Evolutionary conservation across 2,888 invertebrate species (phyloP).

Genomic region (Seira musarum): DNA sequence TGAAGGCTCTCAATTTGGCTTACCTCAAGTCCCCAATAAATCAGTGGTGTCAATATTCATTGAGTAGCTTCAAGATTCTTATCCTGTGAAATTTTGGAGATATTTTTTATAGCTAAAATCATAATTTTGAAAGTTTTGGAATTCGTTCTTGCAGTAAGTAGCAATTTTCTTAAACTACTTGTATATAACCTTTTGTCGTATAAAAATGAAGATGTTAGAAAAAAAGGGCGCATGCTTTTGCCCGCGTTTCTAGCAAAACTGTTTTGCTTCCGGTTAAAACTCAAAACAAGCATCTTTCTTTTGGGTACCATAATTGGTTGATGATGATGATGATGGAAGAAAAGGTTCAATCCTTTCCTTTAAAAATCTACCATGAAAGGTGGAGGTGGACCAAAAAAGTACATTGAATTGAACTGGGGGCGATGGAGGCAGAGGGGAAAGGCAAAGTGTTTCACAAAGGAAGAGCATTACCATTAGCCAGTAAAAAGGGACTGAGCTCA

Average conservation of each 20-base stretch:
- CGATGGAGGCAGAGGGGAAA: background rate
- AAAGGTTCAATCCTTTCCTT: background rate
- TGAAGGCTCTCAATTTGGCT: too few relatives aligned
- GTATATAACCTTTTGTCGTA: too few relatives aligned
- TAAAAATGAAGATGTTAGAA: background rate
- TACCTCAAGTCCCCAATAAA: too few relatives aligned
- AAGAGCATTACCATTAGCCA: background rate
- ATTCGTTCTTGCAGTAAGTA: too few relatives aligned
- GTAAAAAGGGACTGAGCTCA: background rate
- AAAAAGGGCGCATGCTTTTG: background rate
- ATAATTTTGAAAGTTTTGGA: too few relatives aligned
- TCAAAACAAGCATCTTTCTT: background rate
- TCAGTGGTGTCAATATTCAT: too few relatives aligned
- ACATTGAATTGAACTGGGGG: too few relatives aligned
- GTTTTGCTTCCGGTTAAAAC: constrained; percentile 46
- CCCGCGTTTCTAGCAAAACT: constrained; percentile 18
- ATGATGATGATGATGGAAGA: constrained; percentile 5
- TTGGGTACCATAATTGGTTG: constrained; percentile 9
- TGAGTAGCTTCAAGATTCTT: too few relatives aligned
- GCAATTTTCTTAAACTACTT: too few relatives aligned
- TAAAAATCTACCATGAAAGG: background rate
- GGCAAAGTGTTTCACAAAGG: background rate
- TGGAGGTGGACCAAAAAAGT: background rate
- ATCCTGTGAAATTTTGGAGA: too few relatives aligned
- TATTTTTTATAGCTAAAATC: too few relatives aligned